Percentiles rank a stretch among this genome's conserved stretches.
phyloP scores from a whole-genome alignment of 2,888 invertebrate genomes.

The Tipula lateralis region DNA sequence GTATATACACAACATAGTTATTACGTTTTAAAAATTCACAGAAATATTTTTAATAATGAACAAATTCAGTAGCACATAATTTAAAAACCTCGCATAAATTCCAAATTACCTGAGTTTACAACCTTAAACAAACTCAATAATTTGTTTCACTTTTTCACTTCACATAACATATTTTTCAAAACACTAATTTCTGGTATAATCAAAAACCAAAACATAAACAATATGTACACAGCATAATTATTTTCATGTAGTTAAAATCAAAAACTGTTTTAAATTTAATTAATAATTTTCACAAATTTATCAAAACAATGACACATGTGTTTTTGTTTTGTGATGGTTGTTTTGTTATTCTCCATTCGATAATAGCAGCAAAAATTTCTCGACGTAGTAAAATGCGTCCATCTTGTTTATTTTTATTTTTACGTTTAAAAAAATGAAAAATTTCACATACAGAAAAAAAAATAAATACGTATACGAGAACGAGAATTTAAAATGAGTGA shows the following conservation, averaged over 20 bases:
- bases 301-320: constrained; percentile 19
- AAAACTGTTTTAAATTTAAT: neutral
- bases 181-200: neutral
- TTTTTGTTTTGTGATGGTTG: neutral
- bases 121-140: neutral
- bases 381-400: constrained; percentile 19
- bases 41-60: neutral
- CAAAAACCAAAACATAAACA: neutral
- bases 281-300: neutral
- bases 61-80: neutral
- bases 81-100: neutral
- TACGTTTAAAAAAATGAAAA: neutral
- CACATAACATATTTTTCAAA: neutral
- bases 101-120: neutral
- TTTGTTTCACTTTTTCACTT: neutral
- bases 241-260: neutral
- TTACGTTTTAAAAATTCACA: neutral
- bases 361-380: neutral
- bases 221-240: neutral
- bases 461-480: too few species aligned
- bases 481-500: neutral
- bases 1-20: neutral
- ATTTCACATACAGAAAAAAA: neutral
- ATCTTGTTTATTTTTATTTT: constrained; percentile 15
- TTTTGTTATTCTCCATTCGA: neutral